Conservation (phyloP, 2,888 invertebrate species). For the Drosophila kokeensis region DNA sequence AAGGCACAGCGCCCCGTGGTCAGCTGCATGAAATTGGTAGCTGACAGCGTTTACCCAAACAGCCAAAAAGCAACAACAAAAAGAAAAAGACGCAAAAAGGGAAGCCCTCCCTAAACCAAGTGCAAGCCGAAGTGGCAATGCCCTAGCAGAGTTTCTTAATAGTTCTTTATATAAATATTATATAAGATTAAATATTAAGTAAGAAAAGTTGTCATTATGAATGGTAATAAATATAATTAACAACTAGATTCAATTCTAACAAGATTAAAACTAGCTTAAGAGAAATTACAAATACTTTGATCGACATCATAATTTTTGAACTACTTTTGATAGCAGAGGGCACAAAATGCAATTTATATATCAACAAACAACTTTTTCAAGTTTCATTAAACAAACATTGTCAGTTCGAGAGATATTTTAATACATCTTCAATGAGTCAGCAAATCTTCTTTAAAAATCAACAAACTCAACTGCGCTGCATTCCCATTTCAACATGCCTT, state of each 20-base stretch:
- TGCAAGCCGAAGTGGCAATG: slow-evolving; percentile 10
- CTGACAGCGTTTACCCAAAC: slow-evolving; percentile 46
- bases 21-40: slow-evolving; percentile 77
- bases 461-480: neutral
- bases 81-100: neutral
- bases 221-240: accelerated
- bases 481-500: neutral
- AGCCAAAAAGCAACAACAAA: slow-evolving; percentile 14
- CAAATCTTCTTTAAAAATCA: neutral
- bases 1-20: slow-evolving; percentile 71
- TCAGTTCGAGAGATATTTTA: neutral
- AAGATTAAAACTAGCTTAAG: neutral
- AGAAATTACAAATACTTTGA: neutral
- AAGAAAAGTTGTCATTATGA: neutral
- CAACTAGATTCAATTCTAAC: neutral
- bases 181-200: neutral
- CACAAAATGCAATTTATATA: neutral
- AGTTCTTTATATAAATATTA: neutral
- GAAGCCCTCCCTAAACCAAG: neutral
- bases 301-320: neutral
- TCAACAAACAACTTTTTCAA: neutral
- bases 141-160: slow-evolving; percentile 2
- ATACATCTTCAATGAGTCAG: neutral
- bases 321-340: neutral
- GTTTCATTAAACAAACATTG: neutral